Conservation (phyloP, 2,888 invertebrate species). For the Ornithoptera alexandrae region DNA sequence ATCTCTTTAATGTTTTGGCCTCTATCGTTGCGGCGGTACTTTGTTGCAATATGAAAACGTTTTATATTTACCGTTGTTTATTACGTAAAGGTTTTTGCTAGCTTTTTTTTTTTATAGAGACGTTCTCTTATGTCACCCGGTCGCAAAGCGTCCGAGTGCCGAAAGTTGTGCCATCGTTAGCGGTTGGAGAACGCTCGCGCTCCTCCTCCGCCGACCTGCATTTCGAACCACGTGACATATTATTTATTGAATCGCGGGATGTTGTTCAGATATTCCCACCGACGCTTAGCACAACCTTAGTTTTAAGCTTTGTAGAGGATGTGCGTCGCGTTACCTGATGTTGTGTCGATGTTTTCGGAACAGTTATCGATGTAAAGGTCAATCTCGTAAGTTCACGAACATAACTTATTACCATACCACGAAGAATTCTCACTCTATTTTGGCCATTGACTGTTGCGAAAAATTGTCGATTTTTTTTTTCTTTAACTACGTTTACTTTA, state of each 20-base stretch:
- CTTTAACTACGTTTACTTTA: slow-evolving; percentile 46
- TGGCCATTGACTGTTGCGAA: slow-evolving; percentile 40
- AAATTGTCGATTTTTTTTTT: slow-evolving; percentile 41
- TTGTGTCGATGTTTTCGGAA: slow-evolving; percentile 46
- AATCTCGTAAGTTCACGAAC: background rate
- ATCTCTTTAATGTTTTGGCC: slow-evolving; percentile 61
- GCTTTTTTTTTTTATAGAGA: slow-evolving; percentile 56
- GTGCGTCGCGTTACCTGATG: slow-evolving; percentile 75
- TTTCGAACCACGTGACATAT: slow-evolving; percentile 66
- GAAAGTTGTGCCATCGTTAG: slow-evolving; percentile 63
- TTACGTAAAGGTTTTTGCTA: slow-evolving; percentile 59
- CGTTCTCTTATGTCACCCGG: slow-evolving; percentile 54
- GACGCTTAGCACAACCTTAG: slow-evolving; percentile 68
- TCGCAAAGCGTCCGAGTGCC: slow-evolving; percentile 61
- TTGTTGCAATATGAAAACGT: slow-evolving; percentile 66
- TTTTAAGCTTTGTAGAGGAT: slow-evolving; percentile 57
- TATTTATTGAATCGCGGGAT: slow-evolving; percentile 63
- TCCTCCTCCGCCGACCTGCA: slow-evolving; percentile 44
- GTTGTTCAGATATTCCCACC: slow-evolving; percentile 71
- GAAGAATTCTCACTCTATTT: background rate
- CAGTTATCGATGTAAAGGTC: slow-evolving; percentile 39
- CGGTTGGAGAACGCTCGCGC: slow-evolving; percentile 38
- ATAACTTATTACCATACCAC: background rate
- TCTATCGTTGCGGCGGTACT: slow-evolving; percentile 65
- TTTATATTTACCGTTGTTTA: slow-evolving; percentile 74